Percentiles rank a stretch among this genome's conserved stretches.
phyloP scores from a whole-genome alignment of 1,140 invertebrate genomes.

The Drosophila lacertosa region DNA sequence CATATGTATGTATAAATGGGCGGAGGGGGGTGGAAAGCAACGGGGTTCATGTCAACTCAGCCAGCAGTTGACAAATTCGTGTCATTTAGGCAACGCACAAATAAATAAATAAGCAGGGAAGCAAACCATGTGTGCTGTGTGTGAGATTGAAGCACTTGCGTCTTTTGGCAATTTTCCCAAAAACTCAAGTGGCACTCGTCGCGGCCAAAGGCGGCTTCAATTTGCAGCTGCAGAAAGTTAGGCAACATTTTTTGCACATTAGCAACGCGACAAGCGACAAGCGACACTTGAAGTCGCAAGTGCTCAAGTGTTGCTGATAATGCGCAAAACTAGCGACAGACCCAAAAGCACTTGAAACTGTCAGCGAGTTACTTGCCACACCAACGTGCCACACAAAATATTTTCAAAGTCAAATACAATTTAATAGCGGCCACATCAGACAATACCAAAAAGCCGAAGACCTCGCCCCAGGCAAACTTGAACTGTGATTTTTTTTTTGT shows the following conservation, averaged over 20 bases:
- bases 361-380: conserved; percentile 40
- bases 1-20: conserved; percentile 61
- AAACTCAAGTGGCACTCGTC: conserved; percentile 51
- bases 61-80: conserved; percentile 71
- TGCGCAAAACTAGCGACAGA: conserved; percentile 49
- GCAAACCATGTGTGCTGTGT: conserved; percentile 17
- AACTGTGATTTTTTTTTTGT: conserved; percentile 8
- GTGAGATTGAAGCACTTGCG: conserved; percentile 48
- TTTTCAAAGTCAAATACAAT: conserved; percentile 79
- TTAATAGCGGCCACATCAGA: conserved; percentile 53
- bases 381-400: conserved; percentile 52
- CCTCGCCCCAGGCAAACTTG: conserved; percentile 18
- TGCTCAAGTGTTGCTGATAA: conserved; percentile 44
- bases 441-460: conserved; percentile 20
- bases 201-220: conserved; percentile 11
- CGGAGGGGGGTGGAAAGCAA: conserved; percentile 18
- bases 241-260: conserved; percentile 75
- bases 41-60: conserved; percentile 47
- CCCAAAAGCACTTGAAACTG: conserved; percentile 60
- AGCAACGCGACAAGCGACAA: conserved; percentile 41
- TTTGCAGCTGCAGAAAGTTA: conserved; percentile 45
- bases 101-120: conserved; percentile 70
- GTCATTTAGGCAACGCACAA: conserved; percentile 57
- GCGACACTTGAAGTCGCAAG: conserved; percentile 47
- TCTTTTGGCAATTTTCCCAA: conserved; percentile 61